Percentiles rank a stretch among this genome's conserved stretches.
These are phyloP conservation scores for Siphamia tubifer DNA, from an alignment of 2,113 vertebrate genomes.

Conservation along the genomic window DNA sequence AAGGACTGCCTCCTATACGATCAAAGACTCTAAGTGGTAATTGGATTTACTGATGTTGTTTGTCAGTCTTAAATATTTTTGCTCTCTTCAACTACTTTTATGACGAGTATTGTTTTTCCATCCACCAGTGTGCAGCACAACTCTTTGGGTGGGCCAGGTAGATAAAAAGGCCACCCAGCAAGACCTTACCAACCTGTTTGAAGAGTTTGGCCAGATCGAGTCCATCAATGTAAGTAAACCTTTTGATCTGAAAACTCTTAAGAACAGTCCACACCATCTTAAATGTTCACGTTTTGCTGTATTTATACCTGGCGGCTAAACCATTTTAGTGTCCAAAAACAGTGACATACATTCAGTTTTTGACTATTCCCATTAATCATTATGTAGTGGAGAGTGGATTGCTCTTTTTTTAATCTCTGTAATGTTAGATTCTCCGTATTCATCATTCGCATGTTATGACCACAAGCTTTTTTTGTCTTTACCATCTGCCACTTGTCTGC, in stretches of 20 bases:
- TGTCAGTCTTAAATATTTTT: not conserved
- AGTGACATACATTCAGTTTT: too few relatives aligned
- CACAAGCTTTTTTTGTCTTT: not conserved
- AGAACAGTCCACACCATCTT: too few relatives aligned
- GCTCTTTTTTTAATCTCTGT: too few relatives aligned
- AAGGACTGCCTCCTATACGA: constrained; percentile 92
- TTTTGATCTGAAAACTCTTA: not conserved
- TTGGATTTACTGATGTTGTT: not conserved
- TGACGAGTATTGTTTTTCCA: not conserved
- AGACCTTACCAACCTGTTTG: constrained; percentile 97
- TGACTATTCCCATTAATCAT: too few relatives aligned
- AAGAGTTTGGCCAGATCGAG: constrained; percentile 98
- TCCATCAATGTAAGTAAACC: constrained; percentile 94
- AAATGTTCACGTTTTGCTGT: too few relatives aligned
- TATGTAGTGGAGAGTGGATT: too few relatives aligned
- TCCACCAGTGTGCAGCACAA: constrained; percentile 92
- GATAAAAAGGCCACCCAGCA: constrained; percentile 99
- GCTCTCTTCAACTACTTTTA: not conserved
- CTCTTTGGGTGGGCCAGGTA: constrained; percentile 98
- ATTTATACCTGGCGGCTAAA: too few relatives aligned
- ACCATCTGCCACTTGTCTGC: not conserved
- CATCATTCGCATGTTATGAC: not conserved
- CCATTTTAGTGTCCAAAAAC: too few relatives aligned
- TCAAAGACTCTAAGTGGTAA: constrained; percentile 95
- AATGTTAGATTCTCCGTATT: too few relatives aligned